These are phyloP conservation scores for Halcyon chelicuti DNA, from an alignment of 2,797 vertebrate species.

Conservation along the genomic window DNA sequence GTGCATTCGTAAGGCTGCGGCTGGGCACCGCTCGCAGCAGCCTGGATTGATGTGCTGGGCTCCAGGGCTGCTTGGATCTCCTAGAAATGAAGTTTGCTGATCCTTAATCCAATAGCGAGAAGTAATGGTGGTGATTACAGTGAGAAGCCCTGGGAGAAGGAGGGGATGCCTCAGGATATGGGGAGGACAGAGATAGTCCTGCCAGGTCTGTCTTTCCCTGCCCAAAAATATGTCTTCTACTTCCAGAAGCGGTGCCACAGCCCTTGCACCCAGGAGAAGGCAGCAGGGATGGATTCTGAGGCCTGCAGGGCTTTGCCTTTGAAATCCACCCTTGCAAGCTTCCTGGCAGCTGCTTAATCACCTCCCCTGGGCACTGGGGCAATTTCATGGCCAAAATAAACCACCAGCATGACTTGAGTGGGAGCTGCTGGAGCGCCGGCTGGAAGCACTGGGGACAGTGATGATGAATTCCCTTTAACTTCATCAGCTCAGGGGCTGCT, in stretches of 20 bases:
- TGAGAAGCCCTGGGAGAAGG: neutral
- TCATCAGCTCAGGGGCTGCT: neutral
- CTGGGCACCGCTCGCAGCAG: slow-evolving; percentile 46
- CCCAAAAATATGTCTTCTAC: neutral
- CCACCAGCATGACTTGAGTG: neutral
- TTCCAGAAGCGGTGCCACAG: neutral
- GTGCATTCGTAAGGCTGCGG: neutral
- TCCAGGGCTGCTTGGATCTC: neutral
- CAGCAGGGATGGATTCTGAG: neutral
- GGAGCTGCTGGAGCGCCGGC: neutral
- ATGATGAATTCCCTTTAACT: slow-evolving; percentile 20
- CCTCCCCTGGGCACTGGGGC: neutral
- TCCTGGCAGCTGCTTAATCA: neutral
- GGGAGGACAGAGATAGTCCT: neutral
- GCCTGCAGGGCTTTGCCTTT: neutral
- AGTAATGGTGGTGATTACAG: slow-evolving; percentile 5
- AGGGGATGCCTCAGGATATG: neutral
- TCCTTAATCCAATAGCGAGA: neutral
- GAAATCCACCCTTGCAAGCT: neutral
- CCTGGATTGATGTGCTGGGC: slow-evolving; percentile 32
- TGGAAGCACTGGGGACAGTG: neutral
- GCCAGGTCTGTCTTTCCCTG: neutral
- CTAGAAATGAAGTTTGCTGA: slow-evolving; percentile 1
- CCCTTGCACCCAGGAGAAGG: neutral
- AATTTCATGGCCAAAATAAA: slow-evolving; percentile 66